Evolutionary conservation across 2,888 invertebrate genomes (phyloP).

Genomic region (Myopa testacea): DNA sequence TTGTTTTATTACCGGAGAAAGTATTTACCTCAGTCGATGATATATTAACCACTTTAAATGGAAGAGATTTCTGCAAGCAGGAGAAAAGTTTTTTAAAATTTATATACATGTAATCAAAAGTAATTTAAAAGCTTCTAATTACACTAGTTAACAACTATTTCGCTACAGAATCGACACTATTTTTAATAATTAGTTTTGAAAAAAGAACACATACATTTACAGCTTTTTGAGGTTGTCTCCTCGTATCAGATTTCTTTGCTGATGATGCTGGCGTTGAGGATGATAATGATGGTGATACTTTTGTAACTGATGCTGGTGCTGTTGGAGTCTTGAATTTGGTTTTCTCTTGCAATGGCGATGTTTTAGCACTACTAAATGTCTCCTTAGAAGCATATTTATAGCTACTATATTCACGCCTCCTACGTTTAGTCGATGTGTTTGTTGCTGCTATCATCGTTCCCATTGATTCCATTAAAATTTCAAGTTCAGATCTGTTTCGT

Average conservation of each 20-base stretch:
- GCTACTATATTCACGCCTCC: slow-evolving; percentile 21
- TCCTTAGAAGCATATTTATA: background rate
- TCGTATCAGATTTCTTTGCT: background rate
- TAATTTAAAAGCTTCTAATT: too few species aligned
- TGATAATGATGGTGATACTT: background rate
- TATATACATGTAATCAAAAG: too few species aligned
- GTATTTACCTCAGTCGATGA: background rate
- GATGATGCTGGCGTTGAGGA: background rate
- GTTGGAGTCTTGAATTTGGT: slow-evolving; percentile 18
- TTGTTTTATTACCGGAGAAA: background rate
- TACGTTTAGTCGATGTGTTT: slow-evolving; percentile 11
- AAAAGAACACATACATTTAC: slow-evolving; percentile 4
- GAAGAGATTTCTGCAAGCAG: slow-evolving; percentile 13
- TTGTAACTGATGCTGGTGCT: background rate
- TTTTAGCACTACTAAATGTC: background rate
- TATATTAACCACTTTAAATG: slow-evolving; percentile 5
- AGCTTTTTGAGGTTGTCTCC: background rate
- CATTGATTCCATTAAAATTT: slow-evolving; percentile 44
- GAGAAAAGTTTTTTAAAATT: background rate
- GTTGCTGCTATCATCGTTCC: slow-evolving; percentile 29
- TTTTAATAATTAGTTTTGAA: too few species aligned
- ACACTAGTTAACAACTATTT: too few species aligned
- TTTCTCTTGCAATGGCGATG: background rate
- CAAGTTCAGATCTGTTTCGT: slow-evolving; percentile 41
- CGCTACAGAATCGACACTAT: too few species aligned